Base-by-base conservation (phyloP, 30 jellyfish, hydroid and myxozoan species). In the Aurelia aurita region DNA sequence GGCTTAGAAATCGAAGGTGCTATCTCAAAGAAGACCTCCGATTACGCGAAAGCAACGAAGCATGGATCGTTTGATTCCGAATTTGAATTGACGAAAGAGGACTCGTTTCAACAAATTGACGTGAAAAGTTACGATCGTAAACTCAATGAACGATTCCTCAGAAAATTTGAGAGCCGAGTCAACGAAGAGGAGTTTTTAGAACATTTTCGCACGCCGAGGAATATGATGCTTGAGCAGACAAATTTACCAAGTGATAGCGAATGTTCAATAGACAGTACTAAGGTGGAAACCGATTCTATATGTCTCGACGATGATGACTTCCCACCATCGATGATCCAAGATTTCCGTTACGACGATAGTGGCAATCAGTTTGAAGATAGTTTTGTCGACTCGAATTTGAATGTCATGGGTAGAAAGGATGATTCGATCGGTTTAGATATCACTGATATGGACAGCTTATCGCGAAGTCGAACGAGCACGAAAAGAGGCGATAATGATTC, bases 261-360 rank as follows among this genome's bases (percentile, higher is more conserved):
- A 44, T 83, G 87, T 65, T 83, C 93, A n/a, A 59, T 66, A 19
- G 77, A 62, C 61, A 83, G 93, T 34, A 83, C 85, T 11, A 83
- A 83, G 22, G 93, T 83, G 26, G 93, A 83, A 47, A 70, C 61
- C 20, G 93, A 83, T 53, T 83, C 93, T 1, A 22, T 83, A 39
- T 61, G 93, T 26, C 74, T 69, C 19, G 93, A 83, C 9, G 93
- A 83, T 43, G 93, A 83, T n/a, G 93, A 83, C 44, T 83, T 53
- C 55, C 31, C 86, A 16, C 93, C 93, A 13, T 43, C 84, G 10
- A 83, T 83, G 80, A 70, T 83, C 44, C 93, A 83, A 34, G 87
- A 83, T 25, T 58, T 83, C 43, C 72, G 72, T n/a, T 74, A 69
- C 61, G 83, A 74, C 3, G 85, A 71, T 22, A 55, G 68, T 8